Base-by-base conservation (phyloP, 1,140 invertebrate genomes). In the Myzus persicae region DNA sequence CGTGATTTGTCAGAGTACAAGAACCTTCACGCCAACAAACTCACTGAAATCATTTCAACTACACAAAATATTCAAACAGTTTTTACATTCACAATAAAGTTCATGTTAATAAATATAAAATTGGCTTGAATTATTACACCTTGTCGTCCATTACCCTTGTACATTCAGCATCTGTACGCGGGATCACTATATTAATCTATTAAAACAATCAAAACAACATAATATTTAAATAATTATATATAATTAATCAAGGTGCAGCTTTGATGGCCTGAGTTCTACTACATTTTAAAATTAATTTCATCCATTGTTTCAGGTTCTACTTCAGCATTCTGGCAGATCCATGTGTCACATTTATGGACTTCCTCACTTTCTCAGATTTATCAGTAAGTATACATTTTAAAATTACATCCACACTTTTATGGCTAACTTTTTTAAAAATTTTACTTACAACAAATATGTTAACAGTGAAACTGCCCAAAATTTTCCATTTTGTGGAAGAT, bases 341-440 rank as follows among this genome's bases (percentile, higher is more conserved):
- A 90, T 90, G 88, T 54, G 38, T 22, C 38, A 90, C 18, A 90
- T 90, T n/a, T 90, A 90, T 42, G 89, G 89, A 59, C 54, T 90
- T n/a, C 89, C 89, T 40, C 89, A 90, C 42, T 54, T 90, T 9
- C 51, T 90, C 18, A 42, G 89, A 31, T 90, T 90, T 42, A 42
- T 90, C 22, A 42, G 89, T 90, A n/a, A 90, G 51, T 36, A 90
- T 67, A 40, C 6, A 31, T n/a, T 40, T 59, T n/a, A 18, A 87
- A 14, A n/a, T 59, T 0, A 59, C 40, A 40, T 20, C 14, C 3
- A 40, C 1, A 40, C 5, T 42, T 40, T 54, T 89, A 26, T 40
- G 2, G 14, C 9, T 40, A 26, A 3, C 11, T 89, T 38, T n/a
- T 89, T 24, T 87, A n/a, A 26, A 24, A 46, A 87, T 48, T 1